Evolutionary conservation across 2,888 invertebrate genomes (phyloP).

Genomic region (Thera britannica): DNA sequence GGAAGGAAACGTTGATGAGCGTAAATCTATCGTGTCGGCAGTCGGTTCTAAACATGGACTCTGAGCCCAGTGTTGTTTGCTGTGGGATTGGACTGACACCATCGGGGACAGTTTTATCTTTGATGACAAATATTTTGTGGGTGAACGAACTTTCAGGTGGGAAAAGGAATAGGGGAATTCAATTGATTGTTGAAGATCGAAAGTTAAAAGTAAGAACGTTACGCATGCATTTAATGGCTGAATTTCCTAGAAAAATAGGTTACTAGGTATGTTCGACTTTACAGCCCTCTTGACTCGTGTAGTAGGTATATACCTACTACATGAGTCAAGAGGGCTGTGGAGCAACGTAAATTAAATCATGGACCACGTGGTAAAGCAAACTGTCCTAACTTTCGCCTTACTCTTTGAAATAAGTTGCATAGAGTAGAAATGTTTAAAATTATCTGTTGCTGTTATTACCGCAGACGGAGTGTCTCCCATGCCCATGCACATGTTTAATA

Average conservation of each 20-base stretch:
- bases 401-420: background rate
- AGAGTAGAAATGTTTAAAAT: background rate
- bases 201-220: slow-evolving; percentile 23
- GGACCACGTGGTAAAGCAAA: no score
- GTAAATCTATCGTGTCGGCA: slow-evolving; percentile 56
- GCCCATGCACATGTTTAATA: slow-evolving; percentile 32
- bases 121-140: slow-evolving; percentile 57
- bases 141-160: slow-evolving; percentile 58
- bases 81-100: slow-evolving; percentile 57
- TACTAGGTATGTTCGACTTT: no score
- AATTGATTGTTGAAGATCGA: slow-evolving; percentile 33
- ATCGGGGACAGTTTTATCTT: slow-evolving; percentile 65
- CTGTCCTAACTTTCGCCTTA: no score
- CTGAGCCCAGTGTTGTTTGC: slow-evolving; percentile 61
- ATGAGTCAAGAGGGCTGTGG: background rate
- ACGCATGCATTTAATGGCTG: background rate
- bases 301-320: background rate
- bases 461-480: slow-evolving; percentile 37
- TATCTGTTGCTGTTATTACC: slow-evolving; percentile 13
- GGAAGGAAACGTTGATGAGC: slow-evolving; percentile 63
- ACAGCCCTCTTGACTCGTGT: background rate
- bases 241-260: background rate
- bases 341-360: no score
- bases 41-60: slow-evolving; percentile 59
- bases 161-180: slow-evolving; percentile 37